These are phyloP conservation scores for Ernsta delagoae DNA, from an alignment of 2,888 invertebrate species.

Conservation along the genomic window DNA sequence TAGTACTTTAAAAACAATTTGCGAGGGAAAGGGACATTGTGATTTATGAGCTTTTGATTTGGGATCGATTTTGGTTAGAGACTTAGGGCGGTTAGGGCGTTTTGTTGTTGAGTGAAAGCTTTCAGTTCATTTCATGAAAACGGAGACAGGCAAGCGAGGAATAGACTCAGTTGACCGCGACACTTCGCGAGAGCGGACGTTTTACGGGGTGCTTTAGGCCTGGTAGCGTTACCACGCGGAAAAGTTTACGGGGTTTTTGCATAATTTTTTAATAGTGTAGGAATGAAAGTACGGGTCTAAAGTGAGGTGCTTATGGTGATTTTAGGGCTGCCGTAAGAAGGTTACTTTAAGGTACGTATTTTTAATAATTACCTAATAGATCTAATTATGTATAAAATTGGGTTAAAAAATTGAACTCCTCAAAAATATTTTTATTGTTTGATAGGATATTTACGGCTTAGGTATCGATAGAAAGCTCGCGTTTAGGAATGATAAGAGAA, in stretches of 20 bases:
- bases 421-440: no score
- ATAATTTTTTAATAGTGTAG: constrained; percentile 12
- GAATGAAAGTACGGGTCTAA: constrained; percentile 3
- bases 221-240: constrained; percentile 51
- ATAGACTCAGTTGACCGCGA: constrained; percentile 80
- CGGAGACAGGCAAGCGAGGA: constrained; percentile 67
- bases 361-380: no score
- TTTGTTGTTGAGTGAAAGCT: constrained; percentile 51
- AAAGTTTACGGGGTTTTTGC: constrained; percentile 65
- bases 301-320: constrained; percentile 8
- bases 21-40: constrained; percentile 38
- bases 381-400: no score
- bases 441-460: no score
- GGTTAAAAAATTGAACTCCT: no score
- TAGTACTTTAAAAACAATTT: constrained; percentile 80
- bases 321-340: background rate
- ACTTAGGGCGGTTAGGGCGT: constrained; percentile 50
- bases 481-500: no score
- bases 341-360: constrained; percentile 11
- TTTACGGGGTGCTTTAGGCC: constrained; percentile 45
- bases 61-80: constrained; percentile 39
- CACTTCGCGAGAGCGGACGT: constrained; percentile 70
- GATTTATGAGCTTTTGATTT: constrained; percentile 9
- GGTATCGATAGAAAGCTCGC: no score
- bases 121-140: constrained; percentile 83